A percentile compares a stretch with the other conserved stretches of the same genome.
These are phyloP conservation scores for Muscina levida DNA, from an alignment of 2,888 invertebrate species.

Conservation along the genomic window DNA sequence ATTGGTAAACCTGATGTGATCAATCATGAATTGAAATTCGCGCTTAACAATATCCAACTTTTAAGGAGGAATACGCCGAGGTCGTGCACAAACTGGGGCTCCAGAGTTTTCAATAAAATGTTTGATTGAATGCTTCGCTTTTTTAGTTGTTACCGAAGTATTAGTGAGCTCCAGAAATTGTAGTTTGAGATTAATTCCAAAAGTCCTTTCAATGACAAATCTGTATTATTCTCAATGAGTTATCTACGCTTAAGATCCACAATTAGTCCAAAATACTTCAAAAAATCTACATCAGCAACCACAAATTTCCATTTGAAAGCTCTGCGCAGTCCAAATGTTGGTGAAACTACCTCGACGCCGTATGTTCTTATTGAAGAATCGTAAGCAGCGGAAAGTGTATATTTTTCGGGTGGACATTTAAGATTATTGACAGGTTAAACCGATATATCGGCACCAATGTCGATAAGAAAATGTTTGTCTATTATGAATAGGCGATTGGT, in stretches of 20 bases:
- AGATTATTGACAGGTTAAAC: neutral
- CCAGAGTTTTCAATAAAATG: slow-evolving; percentile 39
- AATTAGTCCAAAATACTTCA: neutral
- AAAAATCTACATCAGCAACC: neutral
- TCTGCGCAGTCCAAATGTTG: neutral
- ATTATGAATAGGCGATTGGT: neutral
- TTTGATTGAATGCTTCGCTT: neutral
- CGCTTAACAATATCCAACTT: slow-evolving; percentile 23
- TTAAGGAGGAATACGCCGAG: slow-evolving; percentile 32
- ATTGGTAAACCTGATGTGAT: no score
- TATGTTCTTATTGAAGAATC: neutral
- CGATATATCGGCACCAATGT: neutral
- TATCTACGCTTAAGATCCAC: no score
- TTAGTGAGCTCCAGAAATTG: neutral
- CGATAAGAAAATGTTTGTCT: neutral
- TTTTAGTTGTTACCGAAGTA: neutral
- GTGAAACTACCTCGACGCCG: neutral
- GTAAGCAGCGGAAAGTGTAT: neutral
- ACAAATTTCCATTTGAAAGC: neutral
- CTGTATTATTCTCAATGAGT: neutral
- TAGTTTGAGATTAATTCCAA: neutral
- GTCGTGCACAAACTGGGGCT: neutral
- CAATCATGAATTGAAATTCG: neutral
- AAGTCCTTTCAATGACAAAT: neutral
- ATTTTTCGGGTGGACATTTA: no score